These are phyloP conservation scores for Sinocyclocheilus maitianheensis DNA, from an alignment of 2,113 vertebrate species.

Conservation along the genomic window DNA sequence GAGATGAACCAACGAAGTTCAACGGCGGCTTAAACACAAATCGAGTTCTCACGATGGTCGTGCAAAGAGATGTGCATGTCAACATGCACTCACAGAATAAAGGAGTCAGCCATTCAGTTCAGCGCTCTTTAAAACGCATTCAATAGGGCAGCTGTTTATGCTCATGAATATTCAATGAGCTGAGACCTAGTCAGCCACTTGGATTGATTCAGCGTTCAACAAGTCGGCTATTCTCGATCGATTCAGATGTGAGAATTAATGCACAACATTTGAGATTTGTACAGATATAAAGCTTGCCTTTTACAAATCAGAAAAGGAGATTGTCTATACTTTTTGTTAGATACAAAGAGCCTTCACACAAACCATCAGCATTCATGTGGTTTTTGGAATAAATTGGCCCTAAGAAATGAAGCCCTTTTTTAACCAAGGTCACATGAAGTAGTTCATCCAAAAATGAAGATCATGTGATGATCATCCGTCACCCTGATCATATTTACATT, in stretches of 20 bases:
- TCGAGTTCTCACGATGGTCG: neutral
- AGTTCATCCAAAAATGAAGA: neutral
- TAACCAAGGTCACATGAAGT: neutral
- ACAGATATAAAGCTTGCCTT: neutral
- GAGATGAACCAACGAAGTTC: neutral
- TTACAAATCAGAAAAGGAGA: neutral
- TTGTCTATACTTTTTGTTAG: neutral
- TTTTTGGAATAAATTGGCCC: neutral
- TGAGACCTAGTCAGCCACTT: constrained; percentile 32
- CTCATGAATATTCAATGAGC: constrained; percentile 54
- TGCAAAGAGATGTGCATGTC: neutral
- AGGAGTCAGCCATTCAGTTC: constrained; percentile 9
- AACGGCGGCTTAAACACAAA: neutral
- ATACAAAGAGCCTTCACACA: constrained; percentile 4
- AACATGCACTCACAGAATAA: constrained; percentile 21
- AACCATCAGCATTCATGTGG: neutral
- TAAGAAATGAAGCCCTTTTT: neutral
- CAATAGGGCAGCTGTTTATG: constrained; percentile 52
- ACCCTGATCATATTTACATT: neutral
- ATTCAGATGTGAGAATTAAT: constrained; percentile 10
- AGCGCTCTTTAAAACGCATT: constrained; percentile 24
- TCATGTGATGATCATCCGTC: neutral
- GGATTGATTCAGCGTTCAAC: constrained; percentile 12
- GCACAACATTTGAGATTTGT: neutral
- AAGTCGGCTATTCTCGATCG: constrained; percentile 29